phyloP scores from a whole-genome alignment of 2,113 vertebrate species.

The Seriola aureovittata region DNA sequence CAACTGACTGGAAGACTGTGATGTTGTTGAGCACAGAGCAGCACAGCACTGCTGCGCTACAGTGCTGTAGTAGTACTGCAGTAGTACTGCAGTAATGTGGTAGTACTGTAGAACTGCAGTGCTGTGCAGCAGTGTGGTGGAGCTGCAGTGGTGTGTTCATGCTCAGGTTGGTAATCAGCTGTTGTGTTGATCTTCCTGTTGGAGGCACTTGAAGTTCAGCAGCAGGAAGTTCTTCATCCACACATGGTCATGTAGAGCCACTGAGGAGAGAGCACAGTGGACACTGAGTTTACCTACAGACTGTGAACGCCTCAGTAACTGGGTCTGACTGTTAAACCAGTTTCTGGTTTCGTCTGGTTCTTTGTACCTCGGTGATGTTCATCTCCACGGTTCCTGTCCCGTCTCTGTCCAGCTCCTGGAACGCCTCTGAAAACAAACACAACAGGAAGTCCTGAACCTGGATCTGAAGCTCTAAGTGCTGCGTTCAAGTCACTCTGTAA shows the following conservation, averaged over 20 bases:
- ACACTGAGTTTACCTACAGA: too few species aligned
- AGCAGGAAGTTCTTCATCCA: slow-evolving; percentile 71
- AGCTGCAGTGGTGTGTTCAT: background rate
- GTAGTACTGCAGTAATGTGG: too few species aligned
- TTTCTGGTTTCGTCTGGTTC: too few species aligned
- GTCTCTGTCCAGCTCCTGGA: slow-evolving; percentile 84
- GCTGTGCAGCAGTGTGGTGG: background rate
- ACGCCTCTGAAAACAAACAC: slow-evolving; percentile 80
- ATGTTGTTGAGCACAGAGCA: background rate
- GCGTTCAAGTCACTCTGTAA: too few species aligned
- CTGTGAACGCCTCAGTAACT: too few species aligned
- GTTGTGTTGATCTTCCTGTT: slow-evolving; percentile 1
- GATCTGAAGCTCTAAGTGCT: too few species aligned
- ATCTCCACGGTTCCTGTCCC: slow-evolving; percentile 82
- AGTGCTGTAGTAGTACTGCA: background rate
- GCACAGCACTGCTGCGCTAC: background rate
- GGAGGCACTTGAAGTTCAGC: background rate
- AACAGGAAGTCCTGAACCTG: background rate
- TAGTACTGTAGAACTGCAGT: background rate
- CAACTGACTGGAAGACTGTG: background rate
- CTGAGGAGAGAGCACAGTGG: slow-evolving; percentile 62
- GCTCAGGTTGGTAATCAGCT: background rate
- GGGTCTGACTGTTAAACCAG: too few species aligned
- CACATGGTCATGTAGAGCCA: slow-evolving; percentile 87
- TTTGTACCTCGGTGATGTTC: slow-evolving; percentile 86